Conservation (phyloP, 2,888 invertebrate species). For the Oxycera nigricornis region DNA sequence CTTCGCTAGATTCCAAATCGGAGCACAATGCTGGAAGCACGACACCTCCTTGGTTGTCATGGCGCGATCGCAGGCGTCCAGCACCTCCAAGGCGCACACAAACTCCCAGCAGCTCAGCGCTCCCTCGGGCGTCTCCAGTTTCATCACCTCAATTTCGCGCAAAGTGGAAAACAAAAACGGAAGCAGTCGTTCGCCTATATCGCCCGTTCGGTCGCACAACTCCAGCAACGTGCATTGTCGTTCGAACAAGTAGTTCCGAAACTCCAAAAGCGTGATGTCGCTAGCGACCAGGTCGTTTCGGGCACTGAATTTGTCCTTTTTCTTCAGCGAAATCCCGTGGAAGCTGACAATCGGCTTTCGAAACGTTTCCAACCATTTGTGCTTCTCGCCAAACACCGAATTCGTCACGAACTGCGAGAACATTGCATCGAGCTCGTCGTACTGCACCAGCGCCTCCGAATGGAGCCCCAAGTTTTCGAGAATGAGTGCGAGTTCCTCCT, state of each 20-base stretch:
- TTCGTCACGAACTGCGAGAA: constrained; percentile 96
- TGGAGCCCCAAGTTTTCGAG: constrained; percentile 92
- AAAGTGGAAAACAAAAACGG: constrained; percentile 90
- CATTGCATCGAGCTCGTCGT: constrained; percentile 95
- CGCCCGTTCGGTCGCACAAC: constrained; percentile 62
- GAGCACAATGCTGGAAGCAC: constrained; percentile 85
- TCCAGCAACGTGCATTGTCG: constrained; percentile 86
- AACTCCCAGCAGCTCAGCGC: constrained; percentile 93
- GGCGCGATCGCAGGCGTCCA: constrained; percentile 79
- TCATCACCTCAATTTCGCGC: constrained; percentile 82
- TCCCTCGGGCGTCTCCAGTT: constrained; percentile 80
- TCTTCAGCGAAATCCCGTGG: constrained; percentile 76
- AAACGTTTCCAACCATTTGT: constrained; percentile 84
- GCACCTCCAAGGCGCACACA: constrained; percentile 86
- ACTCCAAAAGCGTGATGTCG: constrained; percentile 79
- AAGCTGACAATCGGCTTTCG: constrained; percentile 81
- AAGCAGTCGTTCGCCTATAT: constrained; percentile 84
- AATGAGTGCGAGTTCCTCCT: constrained; percentile 95
- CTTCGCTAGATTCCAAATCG: constrained; percentile 86
- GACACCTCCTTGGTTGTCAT: constrained; percentile 72
- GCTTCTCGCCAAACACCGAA: constrained; percentile 86
- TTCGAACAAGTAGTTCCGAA: constrained; percentile 92
- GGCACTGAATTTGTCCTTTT: constrained; percentile 67
- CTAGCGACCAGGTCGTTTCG: constrained; percentile 56
- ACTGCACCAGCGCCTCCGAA: constrained; percentile 94